These are phyloP conservation scores for Antedon mediterranea DNA, from an alignment of 53 echinoderm and acorn worm species.

Conservation along the genomic window DNA sequence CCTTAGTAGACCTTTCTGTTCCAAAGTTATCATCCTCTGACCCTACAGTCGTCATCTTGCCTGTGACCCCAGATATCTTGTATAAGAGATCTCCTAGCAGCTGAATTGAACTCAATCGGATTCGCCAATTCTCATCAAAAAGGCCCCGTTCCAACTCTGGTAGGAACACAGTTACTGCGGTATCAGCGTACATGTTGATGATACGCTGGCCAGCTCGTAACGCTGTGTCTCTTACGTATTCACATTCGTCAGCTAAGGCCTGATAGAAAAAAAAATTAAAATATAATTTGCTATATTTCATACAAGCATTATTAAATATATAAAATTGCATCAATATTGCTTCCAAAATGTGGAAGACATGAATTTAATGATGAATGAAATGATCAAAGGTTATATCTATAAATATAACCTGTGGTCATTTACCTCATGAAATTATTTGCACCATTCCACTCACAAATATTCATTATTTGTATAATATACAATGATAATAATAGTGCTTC, in stretches of 20 bases:
- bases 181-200: slow-evolving; percentile 91
- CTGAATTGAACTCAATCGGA: slow-evolving; percentile 86
- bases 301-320: too few species aligned
- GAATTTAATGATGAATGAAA: too few species aligned
- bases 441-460: too few species aligned
- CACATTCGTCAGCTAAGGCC: slow-evolving; percentile 91
- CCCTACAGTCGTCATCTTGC: slow-evolving; percentile 95
- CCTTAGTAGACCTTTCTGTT: slow-evolving; percentile 96
- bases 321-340: too few species aligned
- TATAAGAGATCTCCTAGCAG: slow-evolving; percentile 85
- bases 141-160: slow-evolving; percentile 88
- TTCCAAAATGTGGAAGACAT: too few species aligned
- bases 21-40: slow-evolving; percentile 99
- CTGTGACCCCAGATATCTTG: slow-evolving; percentile 83
- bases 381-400: too few species aligned
- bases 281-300: too few species aligned
- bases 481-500: too few species aligned
- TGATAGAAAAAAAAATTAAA: too few species aligned
- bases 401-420: too few species aligned
- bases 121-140: slow-evolving; percentile 98
- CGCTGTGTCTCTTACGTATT: slow-evolving; percentile 87
- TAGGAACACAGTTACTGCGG: slow-evolving; percentile 83
- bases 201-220: slow-evolving; percentile 92
- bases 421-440: too few species aligned
- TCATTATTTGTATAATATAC: too few species aligned